Conservation (phyloP, 1,140 invertebrate species). For the Lutraria rhynchaena region DNA sequence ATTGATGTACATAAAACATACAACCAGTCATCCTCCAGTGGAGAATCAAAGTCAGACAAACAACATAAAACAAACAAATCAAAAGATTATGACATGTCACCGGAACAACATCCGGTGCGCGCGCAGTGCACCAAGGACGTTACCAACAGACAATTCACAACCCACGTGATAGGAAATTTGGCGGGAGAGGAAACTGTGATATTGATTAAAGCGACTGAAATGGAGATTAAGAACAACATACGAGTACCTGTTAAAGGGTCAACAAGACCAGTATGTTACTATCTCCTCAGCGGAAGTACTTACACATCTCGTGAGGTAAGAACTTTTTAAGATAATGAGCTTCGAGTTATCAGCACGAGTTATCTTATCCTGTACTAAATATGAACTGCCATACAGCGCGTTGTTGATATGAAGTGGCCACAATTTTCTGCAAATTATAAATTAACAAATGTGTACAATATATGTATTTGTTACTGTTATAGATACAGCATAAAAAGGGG, state of each 20-base stretch:
- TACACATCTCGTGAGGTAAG: conserved; percentile 18
- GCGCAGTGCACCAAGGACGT: conserved; percentile 12
- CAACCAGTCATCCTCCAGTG: neutral
- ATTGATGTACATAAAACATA: neutral
- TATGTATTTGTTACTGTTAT: no score
- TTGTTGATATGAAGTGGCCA: no score
- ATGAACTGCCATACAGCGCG: no score
- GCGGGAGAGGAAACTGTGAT: conserved; percentile 30
- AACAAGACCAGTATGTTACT: conserved; percentile 37
- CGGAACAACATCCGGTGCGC: neutral
- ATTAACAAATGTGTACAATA: no score
- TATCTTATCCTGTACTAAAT: no score
- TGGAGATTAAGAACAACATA: conserved; percentile 48
- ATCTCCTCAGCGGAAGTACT: conserved; percentile 10
- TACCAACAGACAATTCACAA: conserved; percentile 13
- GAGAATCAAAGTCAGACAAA: conserved; percentile 1
- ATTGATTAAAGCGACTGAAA: conserved; percentile 40
- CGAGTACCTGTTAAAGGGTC: conserved; percentile 23
- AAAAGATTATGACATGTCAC: neutral
- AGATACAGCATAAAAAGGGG: no score
- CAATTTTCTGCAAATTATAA: no score
- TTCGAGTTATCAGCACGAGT: no score
- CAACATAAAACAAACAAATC: neutral
- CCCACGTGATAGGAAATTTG: conserved; percentile 10
- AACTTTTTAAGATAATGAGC: neutral